These are phyloP conservation scores for Gallinago paraguaiae DNA, from an alignment of 2,113 vertebrate genomes.

Conservation along the genomic window DNA sequence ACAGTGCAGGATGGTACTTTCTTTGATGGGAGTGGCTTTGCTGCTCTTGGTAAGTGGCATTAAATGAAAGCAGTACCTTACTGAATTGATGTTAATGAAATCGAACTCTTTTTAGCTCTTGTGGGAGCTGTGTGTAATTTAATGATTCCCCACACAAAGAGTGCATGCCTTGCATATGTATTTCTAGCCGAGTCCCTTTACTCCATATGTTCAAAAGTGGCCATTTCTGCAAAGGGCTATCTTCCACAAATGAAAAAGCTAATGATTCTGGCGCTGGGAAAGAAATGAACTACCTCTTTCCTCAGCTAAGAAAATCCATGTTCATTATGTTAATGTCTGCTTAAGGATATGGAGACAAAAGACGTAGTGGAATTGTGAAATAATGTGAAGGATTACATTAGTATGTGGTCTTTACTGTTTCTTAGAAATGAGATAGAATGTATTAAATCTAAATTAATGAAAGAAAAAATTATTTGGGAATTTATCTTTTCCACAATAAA, in stretches of 20 bases:
- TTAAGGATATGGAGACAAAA: background rate
- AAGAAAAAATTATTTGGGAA: background rate
- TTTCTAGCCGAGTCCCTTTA: background rate
- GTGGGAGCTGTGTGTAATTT: background rate
- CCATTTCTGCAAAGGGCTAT: background rate
- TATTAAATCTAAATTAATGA: background rate
- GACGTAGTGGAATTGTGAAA: background rate
- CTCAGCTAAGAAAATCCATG: background rate
- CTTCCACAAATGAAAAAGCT: background rate
- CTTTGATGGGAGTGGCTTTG: constrained; percentile 90
- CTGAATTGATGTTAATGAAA: background rate
- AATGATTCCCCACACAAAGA: background rate
- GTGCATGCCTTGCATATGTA: background rate
- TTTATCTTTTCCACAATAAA: background rate
- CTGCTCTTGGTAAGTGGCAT: constrained; percentile 80
- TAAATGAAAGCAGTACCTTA: background rate
- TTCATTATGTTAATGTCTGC: background rate
- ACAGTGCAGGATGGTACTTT: constrained; percentile 84
- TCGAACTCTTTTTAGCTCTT: background rate
- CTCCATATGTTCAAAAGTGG: background rate
- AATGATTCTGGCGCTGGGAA: background rate
- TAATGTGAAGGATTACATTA: background rate
- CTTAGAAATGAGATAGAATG: background rate
- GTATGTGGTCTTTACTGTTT: background rate
- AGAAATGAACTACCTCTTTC: background rate